These are phyloP conservation scores for Copidosoma floridanum DNA, from an alignment of 1,140 invertebrate genomes.

Conservation along the genomic window DNA sequence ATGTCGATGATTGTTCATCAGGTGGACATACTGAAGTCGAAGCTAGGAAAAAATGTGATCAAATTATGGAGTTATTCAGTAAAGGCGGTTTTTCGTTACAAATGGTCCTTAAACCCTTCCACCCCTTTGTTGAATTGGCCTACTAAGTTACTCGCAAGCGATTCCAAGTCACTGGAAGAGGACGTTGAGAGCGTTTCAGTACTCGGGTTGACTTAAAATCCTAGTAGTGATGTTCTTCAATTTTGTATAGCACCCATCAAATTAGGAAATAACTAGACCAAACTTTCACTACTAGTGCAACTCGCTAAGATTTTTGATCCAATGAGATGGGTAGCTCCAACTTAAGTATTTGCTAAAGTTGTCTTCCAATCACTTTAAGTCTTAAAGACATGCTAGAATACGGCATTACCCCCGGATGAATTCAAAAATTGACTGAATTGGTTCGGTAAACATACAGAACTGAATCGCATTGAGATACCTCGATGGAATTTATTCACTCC, in stretches of 20 bases:
- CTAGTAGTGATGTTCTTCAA: background rate
- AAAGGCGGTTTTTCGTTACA: background rate
- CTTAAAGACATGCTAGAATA: background rate
- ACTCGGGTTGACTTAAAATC: background rate
- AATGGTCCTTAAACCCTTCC: background rate
- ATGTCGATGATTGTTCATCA: background rate
- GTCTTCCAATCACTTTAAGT: background rate
- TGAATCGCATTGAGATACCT: background rate
- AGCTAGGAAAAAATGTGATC: background rate
- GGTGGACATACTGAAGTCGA: background rate
- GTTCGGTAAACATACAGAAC: background rate
- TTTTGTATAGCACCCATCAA: background rate
- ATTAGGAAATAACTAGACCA: background rate
- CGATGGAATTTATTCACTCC: background rate
- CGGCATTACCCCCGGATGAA: background rate
- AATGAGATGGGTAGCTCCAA: background rate
- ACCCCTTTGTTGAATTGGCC: background rate
- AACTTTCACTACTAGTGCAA: background rate
- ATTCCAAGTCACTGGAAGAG: no score
- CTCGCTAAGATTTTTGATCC: background rate
- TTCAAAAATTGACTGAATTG: background rate
- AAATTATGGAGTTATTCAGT: background rate
- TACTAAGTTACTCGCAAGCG: background rate
- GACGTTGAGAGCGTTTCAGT: no score
- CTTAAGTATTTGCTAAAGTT: background rate